A percentile compares a stretch with the other conserved stretches of the same genome.
phyloP scores from a whole-genome alignment of 1,140 invertebrate species.

The Aricia agestis region DNA sequence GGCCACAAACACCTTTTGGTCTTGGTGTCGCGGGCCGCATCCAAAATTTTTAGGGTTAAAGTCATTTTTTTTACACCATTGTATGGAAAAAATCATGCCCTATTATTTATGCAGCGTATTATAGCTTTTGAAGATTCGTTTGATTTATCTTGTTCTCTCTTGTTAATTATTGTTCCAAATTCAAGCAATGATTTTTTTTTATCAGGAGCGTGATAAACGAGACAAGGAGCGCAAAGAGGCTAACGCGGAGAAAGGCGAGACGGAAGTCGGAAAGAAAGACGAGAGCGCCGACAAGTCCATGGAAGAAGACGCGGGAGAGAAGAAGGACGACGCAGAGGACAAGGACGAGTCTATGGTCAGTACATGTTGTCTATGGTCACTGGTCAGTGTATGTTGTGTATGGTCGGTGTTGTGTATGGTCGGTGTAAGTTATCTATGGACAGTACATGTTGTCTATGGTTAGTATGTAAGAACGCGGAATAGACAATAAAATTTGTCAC shows the following conservation, averaged over 20 bases:
- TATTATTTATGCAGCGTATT: too few relatives aligned
- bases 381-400: constrained; percentile 25
- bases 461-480: too few relatives aligned
- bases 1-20: too few relatives aligned
- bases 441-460: too few relatives aligned
- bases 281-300: constrained; percentile 26
- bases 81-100: too few relatives aligned
- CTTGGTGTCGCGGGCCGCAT: too few relatives aligned
- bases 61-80: too few relatives aligned
- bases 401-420: constrained; percentile 27
- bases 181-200: constrained; percentile 5
- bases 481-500: too few relatives aligned
- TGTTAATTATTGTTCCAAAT: too few relatives aligned
- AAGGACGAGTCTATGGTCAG: constrained; percentile 28
- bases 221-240: constrained; percentile 61
- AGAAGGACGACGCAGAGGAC: constrained; percentile 20
- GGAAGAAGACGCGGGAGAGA: constrained; percentile 21
- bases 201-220: constrained; percentile 45
- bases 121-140: too few relatives aligned
- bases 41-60: too few relatives aligned
- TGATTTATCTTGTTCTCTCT: too few relatives aligned
- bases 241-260: constrained; percentile 43
- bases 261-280: constrained; percentile 26
- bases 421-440: neutral
- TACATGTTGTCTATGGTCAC: constrained; percentile 21